These are phyloP conservation scores for Scaptomyza caliginosa DNA, from an alignment of 2,888 invertebrate species.

Conservation along the genomic window DNA sequence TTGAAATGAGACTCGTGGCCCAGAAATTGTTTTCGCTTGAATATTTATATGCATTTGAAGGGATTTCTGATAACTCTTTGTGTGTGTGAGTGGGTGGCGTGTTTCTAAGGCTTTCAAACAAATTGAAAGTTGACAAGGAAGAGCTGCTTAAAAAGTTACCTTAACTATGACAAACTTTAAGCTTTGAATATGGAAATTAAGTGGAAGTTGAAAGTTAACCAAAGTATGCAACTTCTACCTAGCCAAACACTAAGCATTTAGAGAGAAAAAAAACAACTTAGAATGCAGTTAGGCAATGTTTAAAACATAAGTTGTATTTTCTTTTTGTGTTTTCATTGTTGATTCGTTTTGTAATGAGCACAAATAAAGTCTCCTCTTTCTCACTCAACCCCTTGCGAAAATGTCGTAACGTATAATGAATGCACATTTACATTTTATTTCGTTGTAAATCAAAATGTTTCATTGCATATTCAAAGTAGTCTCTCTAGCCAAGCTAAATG, in stretches of 20 bases:
- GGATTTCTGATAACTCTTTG: background rate
- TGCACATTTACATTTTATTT: slow-evolving; percentile 17
- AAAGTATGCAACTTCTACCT: background rate
- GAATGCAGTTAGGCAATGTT: too few species aligned
- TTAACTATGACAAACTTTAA: background rate
- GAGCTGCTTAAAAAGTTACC: background rate
- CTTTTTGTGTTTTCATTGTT: background rate
- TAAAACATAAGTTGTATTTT: too few species aligned
- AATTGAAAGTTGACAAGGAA: slow-evolving; percentile 1
- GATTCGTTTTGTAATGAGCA: slow-evolving; percentile 21
- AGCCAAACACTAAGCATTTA: too few species aligned
- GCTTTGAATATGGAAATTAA: background rate
- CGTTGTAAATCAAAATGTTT: background rate
- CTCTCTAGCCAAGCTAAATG: slow-evolving; percentile 45
- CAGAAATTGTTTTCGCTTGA: slow-evolving; percentile 38
- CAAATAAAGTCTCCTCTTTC: background rate
- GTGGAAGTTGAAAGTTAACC: background rate
- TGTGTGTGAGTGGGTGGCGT: background rate
- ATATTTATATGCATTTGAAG: slow-evolving; percentile 36
- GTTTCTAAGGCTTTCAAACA: background rate
- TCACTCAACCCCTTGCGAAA: background rate
- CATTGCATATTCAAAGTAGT: slow-evolving; percentile 22
- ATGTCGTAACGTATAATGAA: slow-evolving; percentile 15
- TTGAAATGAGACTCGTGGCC: slow-evolving; percentile 49
- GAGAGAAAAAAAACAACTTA: too few species aligned